Evolutionary conservation across 2,888 invertebrate species (phyloP), one percentile per base, ranked within the genome.

Genomic region (Dorcus hopei): DNA sequence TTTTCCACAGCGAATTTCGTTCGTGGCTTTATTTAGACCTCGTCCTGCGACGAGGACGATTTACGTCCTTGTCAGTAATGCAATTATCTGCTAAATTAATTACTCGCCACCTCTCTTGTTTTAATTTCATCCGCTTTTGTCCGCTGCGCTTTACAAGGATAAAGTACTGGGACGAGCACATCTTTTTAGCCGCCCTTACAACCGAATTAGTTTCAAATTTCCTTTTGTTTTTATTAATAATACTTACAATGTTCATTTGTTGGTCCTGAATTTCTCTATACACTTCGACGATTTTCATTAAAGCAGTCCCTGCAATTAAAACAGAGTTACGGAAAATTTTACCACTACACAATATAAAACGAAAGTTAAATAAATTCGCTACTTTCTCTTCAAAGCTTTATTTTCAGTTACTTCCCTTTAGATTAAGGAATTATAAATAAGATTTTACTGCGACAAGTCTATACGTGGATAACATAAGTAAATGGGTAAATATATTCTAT

Each of bases 211-310:
- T 33, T 33, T 33, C 26, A 33, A 33, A 33, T 33, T 33, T 6
- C 26, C 26, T 33, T 33, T 33, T 33, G 26, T 33, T 33, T 19
- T 33, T 33, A 33, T 33, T 33, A 33, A 33, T 33, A 47, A 26
- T 75, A 89, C 93, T 91, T 83, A 95, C 95, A 75, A 94, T 94
- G 77, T 93, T 94, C 89, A 94, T 91, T 80, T 95, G 94, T 78
- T 95, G 94, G 68, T 93, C 91, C 81, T 95, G 95, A 66, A 95
- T 94, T 79, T 95, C 94, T 77, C 93, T 91, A 80, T 94, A 93
- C 23, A 95, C 93, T 77, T 93, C 94, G 49, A 94, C 94, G 69
- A 95, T 92, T 81, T 92, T 93, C 89, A 93, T 90, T 65, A 95
- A 82, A 54, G 94, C 93, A 56, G 91, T 88, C 73, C 95, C 95